These are phyloP conservation scores for Nasonia longicornis DNA, from an alignment of 1,140 invertebrate genomes.

Conservation along the genomic window DNA sequence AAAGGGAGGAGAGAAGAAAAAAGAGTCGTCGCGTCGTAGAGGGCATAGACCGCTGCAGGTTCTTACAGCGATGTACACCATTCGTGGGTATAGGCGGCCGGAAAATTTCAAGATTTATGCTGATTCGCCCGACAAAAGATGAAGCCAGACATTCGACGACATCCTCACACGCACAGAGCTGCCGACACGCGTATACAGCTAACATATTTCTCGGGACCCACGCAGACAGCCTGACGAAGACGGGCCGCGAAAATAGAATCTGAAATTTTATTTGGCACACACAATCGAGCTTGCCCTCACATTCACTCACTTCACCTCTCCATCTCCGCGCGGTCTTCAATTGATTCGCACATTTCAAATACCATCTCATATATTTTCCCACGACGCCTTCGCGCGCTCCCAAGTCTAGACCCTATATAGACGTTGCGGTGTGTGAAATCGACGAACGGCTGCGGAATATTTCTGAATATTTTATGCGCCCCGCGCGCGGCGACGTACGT, in stretches of 20 bases:
- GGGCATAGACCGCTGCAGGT: background rate
- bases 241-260: slow-evolving; percentile 42
- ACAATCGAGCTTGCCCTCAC: slow-evolving; percentile 21
- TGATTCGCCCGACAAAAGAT: slow-evolving; percentile 34
- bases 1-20: background rate
- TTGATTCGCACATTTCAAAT: slow-evolving; percentile 51
- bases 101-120: slow-evolving; percentile 42
- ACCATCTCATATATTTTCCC: slow-evolving; percentile 47
- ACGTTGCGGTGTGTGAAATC: slow-evolving; percentile 26
- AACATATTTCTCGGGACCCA: background rate
- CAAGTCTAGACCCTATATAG: background rate
- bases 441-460: slow-evolving; percentile 50
- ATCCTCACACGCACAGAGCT: background rate
- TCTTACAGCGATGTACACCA: background rate
- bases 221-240: background rate
- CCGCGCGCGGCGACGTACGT: background rate
- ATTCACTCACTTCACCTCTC: background rate
- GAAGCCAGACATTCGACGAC: slow-evolving; percentile 18
- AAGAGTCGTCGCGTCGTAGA: background rate
- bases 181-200: background rate
- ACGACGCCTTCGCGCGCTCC: background rate
- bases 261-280: slow-evolving; percentile 47
- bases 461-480: slow-evolving; percentile 56
- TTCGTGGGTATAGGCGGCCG: background rate
- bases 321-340: slow-evolving; percentile 22